A percentile compares a stretch with the other conserved stretches of the same genome.
Evolutionary conservation across 2,797 vertebrate species (phyloP).

Genomic region (Peromyscus attwateri): DNA sequence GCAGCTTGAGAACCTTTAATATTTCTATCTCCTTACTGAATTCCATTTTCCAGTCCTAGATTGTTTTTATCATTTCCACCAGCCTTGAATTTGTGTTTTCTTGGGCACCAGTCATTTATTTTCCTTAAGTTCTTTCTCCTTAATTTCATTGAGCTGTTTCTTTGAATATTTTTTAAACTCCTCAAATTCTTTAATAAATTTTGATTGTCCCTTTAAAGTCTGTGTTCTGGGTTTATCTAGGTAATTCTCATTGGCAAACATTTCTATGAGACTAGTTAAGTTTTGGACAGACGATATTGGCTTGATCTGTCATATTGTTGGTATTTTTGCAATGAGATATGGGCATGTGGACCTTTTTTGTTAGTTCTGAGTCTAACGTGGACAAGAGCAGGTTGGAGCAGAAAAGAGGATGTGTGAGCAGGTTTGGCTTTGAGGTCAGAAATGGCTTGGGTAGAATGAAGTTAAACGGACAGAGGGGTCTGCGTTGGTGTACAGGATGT

Average conservation of each 20-base stretch:
- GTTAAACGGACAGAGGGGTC: neutral
- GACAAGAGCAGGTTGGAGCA: neutral
- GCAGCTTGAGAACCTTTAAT: neutral
- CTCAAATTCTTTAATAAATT: neutral
- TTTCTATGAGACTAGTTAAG: neutral
- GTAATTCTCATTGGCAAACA: neutral
- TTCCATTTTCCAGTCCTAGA: neutral
- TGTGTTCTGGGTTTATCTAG: neutral
- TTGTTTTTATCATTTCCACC: neutral
- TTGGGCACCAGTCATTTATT: neutral
- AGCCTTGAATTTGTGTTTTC: neutral
- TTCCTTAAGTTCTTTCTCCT: neutral
- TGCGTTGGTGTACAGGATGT: neutral
- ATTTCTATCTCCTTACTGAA: neutral
- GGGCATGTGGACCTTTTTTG: neutral
- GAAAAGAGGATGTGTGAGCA: neutral
- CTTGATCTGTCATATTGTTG: neutral
- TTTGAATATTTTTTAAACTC: neutral
- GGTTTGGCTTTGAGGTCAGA: neutral
- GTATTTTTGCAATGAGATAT: neutral
- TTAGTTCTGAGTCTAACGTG: neutral
- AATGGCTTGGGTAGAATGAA: neutral
- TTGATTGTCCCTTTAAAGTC: neutral
- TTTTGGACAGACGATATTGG: neutral
- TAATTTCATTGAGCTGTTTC: neutral